Evolutionary conservation across 2,888 invertebrate species (phyloP), one percentile per base, ranked within the genome.

Genomic region (Drosophila gaucha): DNA sequence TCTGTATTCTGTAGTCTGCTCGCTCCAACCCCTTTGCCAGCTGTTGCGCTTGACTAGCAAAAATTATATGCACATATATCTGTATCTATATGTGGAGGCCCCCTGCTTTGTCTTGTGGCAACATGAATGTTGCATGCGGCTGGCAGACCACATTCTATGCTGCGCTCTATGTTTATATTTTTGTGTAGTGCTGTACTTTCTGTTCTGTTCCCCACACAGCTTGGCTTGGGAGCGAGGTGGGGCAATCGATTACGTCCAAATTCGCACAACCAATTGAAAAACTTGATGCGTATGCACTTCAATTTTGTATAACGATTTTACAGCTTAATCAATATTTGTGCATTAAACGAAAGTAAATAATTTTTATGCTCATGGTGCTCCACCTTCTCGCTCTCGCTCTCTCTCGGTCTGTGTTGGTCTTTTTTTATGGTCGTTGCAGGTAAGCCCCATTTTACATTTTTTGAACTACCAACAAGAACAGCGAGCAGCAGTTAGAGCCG

Each of bases 241-340:
- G 9, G 8, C 36, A 9, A 3, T 24, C 28, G 41, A 14, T 22
- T 8, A 12, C 12, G 30, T 26, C 16, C 20, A 36, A 59, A 47
- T 59, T 80, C 41, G 56, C 64, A 60, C 52, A 50, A 44, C 46
- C 74, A 78, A 69, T 80, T 73, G 69, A 66, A 66, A 51, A 41
- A 31, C 50, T 67, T 71, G 36, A 66, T 74, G 71, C 22, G 39
- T 14, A 38, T 51, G 47, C 50, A 66, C 52, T 69, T 46, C 35
- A 51, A 10, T 46, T 67, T 59, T 51, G 26, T 52, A 58, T 39
- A 62, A 64, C 63, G 39, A 69, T 73, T 73, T 88, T 80, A 83
- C 73, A 64, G 69, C 84, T 86, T 83, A 86, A 88, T 84, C 88
- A 84, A 84, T 88, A 86, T 83, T 71, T 68, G 63, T 75, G 66